Percentiles rank a stretch among this genome's conserved stretches.
Evolutionary conservation across 2,888 invertebrate species (phyloP).

Genomic region (Clistopyga incitator): DNA sequence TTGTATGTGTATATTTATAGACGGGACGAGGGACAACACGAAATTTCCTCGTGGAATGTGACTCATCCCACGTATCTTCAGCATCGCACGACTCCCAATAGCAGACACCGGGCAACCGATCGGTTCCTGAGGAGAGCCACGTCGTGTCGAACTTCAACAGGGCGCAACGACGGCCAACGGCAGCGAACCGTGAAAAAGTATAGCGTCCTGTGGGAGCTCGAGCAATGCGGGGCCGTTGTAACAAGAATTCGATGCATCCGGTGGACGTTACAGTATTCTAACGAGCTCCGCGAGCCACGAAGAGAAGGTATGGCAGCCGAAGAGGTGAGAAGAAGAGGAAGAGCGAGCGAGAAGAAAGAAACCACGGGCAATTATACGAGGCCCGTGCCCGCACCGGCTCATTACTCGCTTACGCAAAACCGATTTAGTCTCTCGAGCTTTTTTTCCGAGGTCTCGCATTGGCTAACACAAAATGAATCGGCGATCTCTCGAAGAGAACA

Average conservation of each 20-base stretch:
- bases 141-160: conserved; percentile 31
- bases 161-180: conserved; percentile 26
- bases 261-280: conserved; percentile 47
- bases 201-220: conserved; percentile 30
- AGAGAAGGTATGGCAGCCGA: neutral
- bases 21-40: conserved; percentile 14
- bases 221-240: conserved; percentile 50
- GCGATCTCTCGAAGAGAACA: no score
- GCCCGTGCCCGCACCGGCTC: conserved; percentile 59
- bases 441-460: no score
- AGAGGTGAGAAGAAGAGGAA: conserved; percentile 50
- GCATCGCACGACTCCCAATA: neutral
- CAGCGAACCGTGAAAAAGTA: conserved; percentile 59
- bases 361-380: conserved; percentile 56
- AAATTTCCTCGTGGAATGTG: neutral
- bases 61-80: conserved; percentile 1
- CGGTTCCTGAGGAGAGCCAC: neutral
- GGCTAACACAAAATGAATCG: no score
- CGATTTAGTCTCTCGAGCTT: conserved; percentile 12
- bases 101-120: no score
- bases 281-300: conserved; percentile 4
- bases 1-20: conserved; percentile 20
- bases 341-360: conserved; percentile 36
- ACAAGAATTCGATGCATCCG: conserved; percentile 62
- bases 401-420: conserved; percentile 46